A percentile compares a stretch with the other conserved stretches of the same genome.
Conservation (phyloP, 2,113 vertebrate genomes). For the Rhadina sibilatrix region DNA sequence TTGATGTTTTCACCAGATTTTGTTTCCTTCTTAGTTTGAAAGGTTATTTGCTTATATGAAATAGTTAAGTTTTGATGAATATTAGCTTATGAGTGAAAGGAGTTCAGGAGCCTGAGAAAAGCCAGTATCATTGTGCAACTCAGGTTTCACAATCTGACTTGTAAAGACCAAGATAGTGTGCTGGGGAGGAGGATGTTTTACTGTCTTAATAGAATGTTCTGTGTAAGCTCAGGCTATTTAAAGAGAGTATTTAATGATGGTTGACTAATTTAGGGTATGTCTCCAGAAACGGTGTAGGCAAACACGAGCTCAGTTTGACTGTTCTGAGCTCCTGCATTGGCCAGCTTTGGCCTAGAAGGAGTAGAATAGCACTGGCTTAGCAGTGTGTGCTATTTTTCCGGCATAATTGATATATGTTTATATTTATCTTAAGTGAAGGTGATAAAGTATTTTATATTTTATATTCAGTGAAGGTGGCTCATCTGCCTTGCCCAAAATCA, state of each 20-base stretch:
- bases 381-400: not conserved
- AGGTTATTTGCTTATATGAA: not conserved
- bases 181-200: conserved; percentile 29
- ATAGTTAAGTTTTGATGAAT: not conserved
- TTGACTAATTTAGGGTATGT: conserved; percentile 34
- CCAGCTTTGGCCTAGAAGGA: not conserved
- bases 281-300: not conserved
- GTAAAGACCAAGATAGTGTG: conserved; percentile 1
- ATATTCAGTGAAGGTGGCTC: not conserved
- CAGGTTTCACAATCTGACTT: conserved; percentile 9
- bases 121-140: not conserved
- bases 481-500: accelerated
- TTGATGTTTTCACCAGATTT: not conserved
- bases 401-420: not conserved
- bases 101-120: not conserved
- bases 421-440: too few relatives aligned
- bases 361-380: not conserved
- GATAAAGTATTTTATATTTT: too few relatives aligned
- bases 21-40: not conserved
- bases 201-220: conserved; percentile 32
- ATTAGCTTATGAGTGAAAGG: not conserved
- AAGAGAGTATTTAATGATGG: conserved; percentile 15
- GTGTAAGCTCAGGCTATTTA: conserved; percentile 49
- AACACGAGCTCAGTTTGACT: not conserved
- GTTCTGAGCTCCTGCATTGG: not conserved